phyloP scores from a whole-genome alignment of 1,140 invertebrate genomes.

The Drosophila nikananu region DNA sequence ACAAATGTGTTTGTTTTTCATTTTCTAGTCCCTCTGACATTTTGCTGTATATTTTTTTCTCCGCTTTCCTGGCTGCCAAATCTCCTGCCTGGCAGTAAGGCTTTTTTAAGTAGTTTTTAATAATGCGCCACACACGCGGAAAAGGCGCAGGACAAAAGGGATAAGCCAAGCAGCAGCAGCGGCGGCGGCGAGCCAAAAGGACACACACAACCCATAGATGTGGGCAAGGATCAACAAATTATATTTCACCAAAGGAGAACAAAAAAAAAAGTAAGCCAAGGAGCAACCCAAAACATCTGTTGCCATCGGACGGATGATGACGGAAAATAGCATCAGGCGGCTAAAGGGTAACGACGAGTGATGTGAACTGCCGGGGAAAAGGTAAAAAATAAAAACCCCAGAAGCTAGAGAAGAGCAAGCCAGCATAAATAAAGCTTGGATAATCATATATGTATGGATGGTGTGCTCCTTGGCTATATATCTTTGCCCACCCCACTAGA shows the following conservation, averaged over 20 bases:
- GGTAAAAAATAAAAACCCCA: conserved; percentile 7
- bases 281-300: conserved; percentile 40
- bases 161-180: conserved; percentile 41
- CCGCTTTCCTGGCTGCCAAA: conserved; percentile 36
- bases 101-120: conserved; percentile 78
- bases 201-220: conserved; percentile 47
- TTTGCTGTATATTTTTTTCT: conserved; percentile 22
- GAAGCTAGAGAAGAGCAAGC: conserved; percentile 36
- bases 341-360: conserved; percentile 18
- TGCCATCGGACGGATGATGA: conserved; percentile 48
- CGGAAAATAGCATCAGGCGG: conserved; percentile 32
- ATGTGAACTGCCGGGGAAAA: conserved; percentile 10
- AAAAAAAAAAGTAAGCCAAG: conserved; percentile 6
- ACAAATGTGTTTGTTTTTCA: conserved; percentile 78
- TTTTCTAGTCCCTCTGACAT: conserved; percentile 62
- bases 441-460: conserved; percentile 53
- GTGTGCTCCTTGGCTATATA: conserved; percentile 8
- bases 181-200: conserved; percentile 32
- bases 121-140: conserved; percentile 72
- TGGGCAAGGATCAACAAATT: conserved; percentile 55
- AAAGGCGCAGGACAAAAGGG: conserved; percentile 56
- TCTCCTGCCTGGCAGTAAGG: conserved; percentile 51
- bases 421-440: conserved; percentile 66
- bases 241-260: conserved; percentile 19
- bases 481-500: background rate